Conservation (phyloP, 2,113 vertebrate genomes). For the Xenopus tropicalis region UCB_Xtro_10.0 CM004450.2:69754001-69754500, state of each 20-base stretch:
- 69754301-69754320: no score
- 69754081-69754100: neutral
- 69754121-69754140: no score
- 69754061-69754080: neutral
- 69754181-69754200: no score
- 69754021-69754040: no score
- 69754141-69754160: no score
- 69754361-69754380: neutral
- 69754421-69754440: neutral
- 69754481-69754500: neutral
- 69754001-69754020: no score
- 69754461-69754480: neutral
- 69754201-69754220: neutral
- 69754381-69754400: neutral
- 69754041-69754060: no score
- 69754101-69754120: no score
- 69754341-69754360: neutral
- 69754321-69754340: no score
- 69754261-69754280: no score
- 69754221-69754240: neutral
- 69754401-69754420: neutral
- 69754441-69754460: neutral
- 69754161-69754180: no score
- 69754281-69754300: no score
- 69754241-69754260: neutral